A percentile compares a stretch with the other conserved stretches of the same genome.
Evolutionary conservation across 2,888 invertebrate species (phyloP).

Genomic region (Hofmannophila pseudospretella): DNA sequence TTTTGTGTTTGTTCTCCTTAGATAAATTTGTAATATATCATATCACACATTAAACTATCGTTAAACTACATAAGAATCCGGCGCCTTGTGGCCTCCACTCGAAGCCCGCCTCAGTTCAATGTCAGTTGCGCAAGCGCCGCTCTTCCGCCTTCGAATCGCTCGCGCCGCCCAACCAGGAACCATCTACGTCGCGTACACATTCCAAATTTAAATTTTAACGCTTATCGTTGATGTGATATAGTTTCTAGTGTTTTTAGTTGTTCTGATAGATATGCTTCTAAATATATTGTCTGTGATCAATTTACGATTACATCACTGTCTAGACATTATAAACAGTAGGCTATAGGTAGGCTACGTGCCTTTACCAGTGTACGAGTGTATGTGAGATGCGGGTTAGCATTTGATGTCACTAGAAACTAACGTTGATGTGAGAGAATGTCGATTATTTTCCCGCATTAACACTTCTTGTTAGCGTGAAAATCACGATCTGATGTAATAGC

Average conservation of each 20-base stretch:
- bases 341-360: too few species aligned
- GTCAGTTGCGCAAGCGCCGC: constrained; percentile 74
- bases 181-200: constrained; percentile 20
- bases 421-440: constrained; percentile 7
- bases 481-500: constrained; percentile 22
- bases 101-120: constrained; percentile 65
- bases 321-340: not conserved
- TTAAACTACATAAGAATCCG: constrained; percentile 55
- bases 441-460: not conserved
- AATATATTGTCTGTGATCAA: not conserved
- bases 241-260: too few species aligned
- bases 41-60: constrained; percentile 42
- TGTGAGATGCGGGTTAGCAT: not conserved
- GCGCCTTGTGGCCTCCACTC: constrained; percentile 60
- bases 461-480: not conserved
- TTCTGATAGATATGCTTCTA: not conserved
- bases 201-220: constrained; percentile 53
- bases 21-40: constrained; percentile 19
- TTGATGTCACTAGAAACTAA: not conserved
- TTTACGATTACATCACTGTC: constrained; percentile 2
- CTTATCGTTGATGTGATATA: constrained; percentile 10
- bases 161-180: constrained; percentile 57
- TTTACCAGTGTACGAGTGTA: not conserved
- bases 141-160: constrained; percentile 61
- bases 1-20: constrained; percentile 6